Base-by-base conservation (phyloP, 1,140 invertebrate species). In the Mylabris phalerata region DNA sequence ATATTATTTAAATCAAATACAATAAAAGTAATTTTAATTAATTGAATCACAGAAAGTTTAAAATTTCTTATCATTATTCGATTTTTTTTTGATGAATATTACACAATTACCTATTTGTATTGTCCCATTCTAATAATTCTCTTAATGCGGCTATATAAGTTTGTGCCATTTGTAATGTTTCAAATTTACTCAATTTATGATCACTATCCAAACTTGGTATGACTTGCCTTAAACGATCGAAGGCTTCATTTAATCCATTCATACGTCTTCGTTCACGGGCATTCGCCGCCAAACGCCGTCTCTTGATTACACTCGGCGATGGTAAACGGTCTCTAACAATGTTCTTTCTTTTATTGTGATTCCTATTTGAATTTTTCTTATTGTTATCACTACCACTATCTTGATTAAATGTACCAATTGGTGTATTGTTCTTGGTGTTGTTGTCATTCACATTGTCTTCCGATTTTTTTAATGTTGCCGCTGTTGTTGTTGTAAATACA, bases 111-210 rank as follows among this genome's bases (percentile, higher is more conserved):
- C 57, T 55, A 13, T 55, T 51, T 38, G 46, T 13, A 7, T 27
- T 45, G 41, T 64, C 70, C 11, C 60, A 67, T 59, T 74, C 72
- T 45, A 80, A 60, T n/a, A 88, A 73, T 59, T 89, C 86, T 63
- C 82, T 79, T 7, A 92, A 72, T 0, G 88, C 87, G 0, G 80
- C 73, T 46, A 93, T 93, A 69, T 93, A 93, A 9, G 83, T 89
- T 67, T 92, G 90, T 0, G 90, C 90, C 89, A 93, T 91, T 78
- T 92, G 89, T 9, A 93, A 74, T 0, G 90, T 92, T 71, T 93
- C 90, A 69, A 88, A 92, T 73, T 93, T 93, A 63, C 88, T 91
- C 3, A 93, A 75, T 69, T 90, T 89, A 61, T 88, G 82, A 65
- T 92, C 87, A 26, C 85, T 82, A 2, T 86, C 86, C 10, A 88